These are phyloP conservation scores for Aporophyla lueneburgensis DNA, from an alignment of 2,888 invertebrate species.

Conservation along the genomic window DNA sequence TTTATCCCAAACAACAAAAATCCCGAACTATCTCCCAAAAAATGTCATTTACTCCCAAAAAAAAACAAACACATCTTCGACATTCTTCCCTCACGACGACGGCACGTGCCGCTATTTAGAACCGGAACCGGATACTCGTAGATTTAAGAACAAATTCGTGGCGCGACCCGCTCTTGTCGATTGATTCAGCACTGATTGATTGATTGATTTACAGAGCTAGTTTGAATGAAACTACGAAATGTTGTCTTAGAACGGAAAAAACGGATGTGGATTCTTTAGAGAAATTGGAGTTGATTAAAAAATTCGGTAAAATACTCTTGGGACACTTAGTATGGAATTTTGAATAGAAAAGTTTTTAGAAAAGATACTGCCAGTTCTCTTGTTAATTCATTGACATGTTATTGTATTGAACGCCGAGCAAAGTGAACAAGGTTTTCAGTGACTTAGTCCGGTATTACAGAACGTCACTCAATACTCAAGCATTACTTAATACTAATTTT, in stretches of 20 bases:
- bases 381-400: neutral
- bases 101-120: slow-evolving; percentile 61
- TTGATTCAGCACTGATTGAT: slow-evolving; percentile 66
- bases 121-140: slow-evolving; percentile 70
- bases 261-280: slow-evolving; percentile 29
- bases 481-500: too few species aligned
- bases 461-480: too few species aligned
- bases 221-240: slow-evolving; percentile 24
- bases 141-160: slow-evolving; percentile 73
- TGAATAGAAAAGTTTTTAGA: neutral
- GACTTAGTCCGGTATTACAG: too few species aligned
- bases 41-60: slow-evolving; percentile 32
- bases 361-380: neutral
- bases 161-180: slow-evolving; percentile 64
- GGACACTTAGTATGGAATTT: neutral
- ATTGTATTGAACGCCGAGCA: neutral
- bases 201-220: slow-evolving; percentile 63
- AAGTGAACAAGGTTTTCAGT: too few species aligned
- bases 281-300: neutral
- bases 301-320: neutral
- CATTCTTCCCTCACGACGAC: slow-evolving; percentile 47
- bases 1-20: neutral
- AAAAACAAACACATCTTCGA: slow-evolving; percentile 38
- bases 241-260: slow-evolving; percentile 6
- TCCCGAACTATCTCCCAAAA: slow-evolving; percentile 33